phyloP scores from a whole-genome alignment of 2,888 invertebrate genomes.

The Drosophila buzzatii region DNA sequence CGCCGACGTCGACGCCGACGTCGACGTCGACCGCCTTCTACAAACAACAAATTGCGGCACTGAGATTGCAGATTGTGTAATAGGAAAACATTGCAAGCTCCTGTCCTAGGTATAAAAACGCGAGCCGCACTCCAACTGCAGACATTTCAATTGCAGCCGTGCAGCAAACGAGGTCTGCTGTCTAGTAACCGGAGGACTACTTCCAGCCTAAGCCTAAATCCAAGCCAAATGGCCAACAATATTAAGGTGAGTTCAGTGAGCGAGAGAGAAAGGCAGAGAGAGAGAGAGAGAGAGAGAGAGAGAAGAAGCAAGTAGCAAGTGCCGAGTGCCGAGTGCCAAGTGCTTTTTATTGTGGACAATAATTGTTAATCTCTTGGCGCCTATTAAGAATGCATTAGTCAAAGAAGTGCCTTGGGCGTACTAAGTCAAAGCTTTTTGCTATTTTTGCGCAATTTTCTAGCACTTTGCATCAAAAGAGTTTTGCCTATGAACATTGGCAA shows the following conservation, averaged over 20 bases:
- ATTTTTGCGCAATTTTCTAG: slow-evolving; percentile 22
- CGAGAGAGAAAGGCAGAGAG: too few species aligned
- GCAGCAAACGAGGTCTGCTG: slow-evolving; percentile 43
- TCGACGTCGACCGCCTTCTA: slow-evolving; percentile 28
- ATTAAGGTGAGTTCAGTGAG: slow-evolving; percentile 62
- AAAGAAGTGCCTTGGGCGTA: neutral
- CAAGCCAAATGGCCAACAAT: slow-evolving; percentile 58
- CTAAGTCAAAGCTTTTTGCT: slow-evolving; percentile 9
- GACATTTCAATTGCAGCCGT: slow-evolving; percentile 66
- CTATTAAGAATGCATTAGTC: slow-evolving; percentile 55
- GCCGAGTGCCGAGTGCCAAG: slow-evolving; percentile 6
- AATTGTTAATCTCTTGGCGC: slow-evolving; percentile 23
- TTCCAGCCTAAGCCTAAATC: slow-evolving; percentile 12
- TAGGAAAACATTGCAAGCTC: slow-evolving; percentile 55
- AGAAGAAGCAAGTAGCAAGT: neutral
- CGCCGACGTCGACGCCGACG: neutral
- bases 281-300: too few species aligned
- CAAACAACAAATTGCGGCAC: slow-evolving; percentile 9
- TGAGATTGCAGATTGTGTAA: slow-evolving; percentile 63
- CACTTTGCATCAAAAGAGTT: slow-evolving; percentile 22
- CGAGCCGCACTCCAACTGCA: slow-evolving; percentile 38
- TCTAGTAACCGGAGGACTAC: slow-evolving; percentile 4
- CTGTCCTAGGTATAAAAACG: slow-evolving; percentile 72
- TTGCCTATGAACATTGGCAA: neutral
- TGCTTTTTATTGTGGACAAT: slow-evolving; percentile 6